Percentiles rank a stretch among this genome's conserved stretches.
Conservation (phyloP, 2,888 invertebrate species). For the Lasioglossum figueresi region DNA sequence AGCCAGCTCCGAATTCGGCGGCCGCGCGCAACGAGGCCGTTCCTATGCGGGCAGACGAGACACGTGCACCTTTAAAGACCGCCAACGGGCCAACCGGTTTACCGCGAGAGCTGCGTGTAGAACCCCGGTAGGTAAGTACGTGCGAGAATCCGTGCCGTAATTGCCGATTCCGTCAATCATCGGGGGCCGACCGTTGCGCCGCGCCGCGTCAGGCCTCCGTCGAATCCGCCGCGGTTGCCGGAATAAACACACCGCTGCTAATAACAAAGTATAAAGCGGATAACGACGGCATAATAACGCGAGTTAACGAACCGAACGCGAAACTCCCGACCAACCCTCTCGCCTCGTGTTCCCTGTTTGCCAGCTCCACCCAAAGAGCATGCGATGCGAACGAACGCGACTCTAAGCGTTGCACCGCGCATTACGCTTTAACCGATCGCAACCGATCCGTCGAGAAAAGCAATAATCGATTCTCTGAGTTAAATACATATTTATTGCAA, state of each 20-base stretch:
- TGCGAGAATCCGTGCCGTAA: slow-evolving; percentile 68
- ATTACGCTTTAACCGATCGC: slow-evolving; percentile 58
- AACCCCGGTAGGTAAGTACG: slow-evolving; percentile 61
- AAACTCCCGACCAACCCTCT: slow-evolving; percentile 32
- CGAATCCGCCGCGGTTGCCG: slow-evolving; percentile 48
- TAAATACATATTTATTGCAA: no score
- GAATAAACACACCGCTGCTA: slow-evolving; percentile 57
- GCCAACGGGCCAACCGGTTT: slow-evolving; percentile 72
- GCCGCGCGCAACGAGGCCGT: slow-evolving; percentile 19
- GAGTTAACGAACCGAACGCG: slow-evolving; percentile 65
- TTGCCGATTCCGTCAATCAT: slow-evolving; percentile 73
- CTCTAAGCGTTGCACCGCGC: slow-evolving; percentile 39
- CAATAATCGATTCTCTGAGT: background rate
- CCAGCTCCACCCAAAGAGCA: slow-evolving; percentile 32
- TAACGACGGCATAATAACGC: slow-evolving; percentile 67
- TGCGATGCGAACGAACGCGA: slow-evolving; percentile 54
- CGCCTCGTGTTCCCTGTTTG: background rate
- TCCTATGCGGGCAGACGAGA: slow-evolving; percentile 61
- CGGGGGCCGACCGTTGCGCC: slow-evolving; percentile 32
- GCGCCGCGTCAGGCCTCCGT: slow-evolving; percentile 8
- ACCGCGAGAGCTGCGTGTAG: slow-evolving; percentile 68
- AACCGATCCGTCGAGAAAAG: slow-evolving; percentile 44
- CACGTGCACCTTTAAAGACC: slow-evolving; percentile 73
- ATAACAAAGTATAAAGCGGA: slow-evolving; percentile 66
- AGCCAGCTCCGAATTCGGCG: background rate